phyloP scores from a whole-genome alignment of 2,113 vertebrate genomes.

The Forbesichthys papilliferus region DNA sequence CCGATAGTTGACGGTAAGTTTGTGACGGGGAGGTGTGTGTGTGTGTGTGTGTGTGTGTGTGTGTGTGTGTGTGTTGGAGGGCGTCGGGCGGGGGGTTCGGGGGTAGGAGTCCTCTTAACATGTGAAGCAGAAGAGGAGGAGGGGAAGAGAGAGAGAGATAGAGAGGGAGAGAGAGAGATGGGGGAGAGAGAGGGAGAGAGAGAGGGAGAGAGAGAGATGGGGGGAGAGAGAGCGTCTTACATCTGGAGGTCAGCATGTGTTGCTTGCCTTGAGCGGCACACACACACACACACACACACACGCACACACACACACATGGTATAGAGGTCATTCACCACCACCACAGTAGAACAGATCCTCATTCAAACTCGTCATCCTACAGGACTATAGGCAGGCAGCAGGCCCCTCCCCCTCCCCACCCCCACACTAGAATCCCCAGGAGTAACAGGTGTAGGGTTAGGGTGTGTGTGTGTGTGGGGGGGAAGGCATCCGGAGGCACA shows the following conservation, averaged over 20 bases:
- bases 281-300: constrained; percentile 15
- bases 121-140: not conserved
- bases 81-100: constrained; percentile 15
- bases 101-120: not conserved
- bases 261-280: not conserved
- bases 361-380: not conserved
- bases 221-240: constrained; percentile 18
- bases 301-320: constrained; percentile 6
- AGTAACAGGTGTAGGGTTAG: not conserved
- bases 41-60: too few relatives aligned
- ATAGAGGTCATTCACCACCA: not conserved
- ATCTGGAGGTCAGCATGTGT: constrained; percentile 42
- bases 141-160: not conserved
- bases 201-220: constrained; percentile 28
- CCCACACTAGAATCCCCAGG: not conserved
- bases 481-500: not conserved
- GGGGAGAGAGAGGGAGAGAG: not conserved
- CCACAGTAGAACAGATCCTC: constrained; percentile 12
- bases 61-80: constrained; percentile 7
- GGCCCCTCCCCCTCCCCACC: too few relatives aligned
- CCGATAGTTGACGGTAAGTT: too few relatives aligned
- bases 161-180: not conserved
- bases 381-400: not conserved
- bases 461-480: not conserved
- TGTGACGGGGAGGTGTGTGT: too few relatives aligned